A percentile compares a stretch with the other conserved stretches of the same genome.
Evolutionary conservation across 2,113 vertebrate species (phyloP).

Genomic region (Puffinus mauretanicus): DNA sequence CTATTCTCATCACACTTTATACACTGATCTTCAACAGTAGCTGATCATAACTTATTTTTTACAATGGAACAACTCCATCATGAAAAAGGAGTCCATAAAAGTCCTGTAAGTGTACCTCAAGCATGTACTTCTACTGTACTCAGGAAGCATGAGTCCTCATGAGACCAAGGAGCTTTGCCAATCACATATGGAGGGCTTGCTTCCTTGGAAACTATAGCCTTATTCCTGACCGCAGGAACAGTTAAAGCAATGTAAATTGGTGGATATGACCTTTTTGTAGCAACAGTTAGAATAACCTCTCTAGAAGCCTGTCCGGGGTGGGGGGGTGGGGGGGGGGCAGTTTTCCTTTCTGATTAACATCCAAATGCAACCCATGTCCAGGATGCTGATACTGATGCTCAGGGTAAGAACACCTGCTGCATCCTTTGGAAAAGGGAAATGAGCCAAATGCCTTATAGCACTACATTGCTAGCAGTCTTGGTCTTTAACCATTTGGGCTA

Average conservation of each 20-base stretch:
- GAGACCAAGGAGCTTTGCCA: background rate
- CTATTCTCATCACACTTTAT: background rate
- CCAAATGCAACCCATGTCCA: background rate
- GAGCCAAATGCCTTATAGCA: background rate
- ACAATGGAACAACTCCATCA: background rate
- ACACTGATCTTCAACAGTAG: background rate
- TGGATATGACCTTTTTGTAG: background rate
- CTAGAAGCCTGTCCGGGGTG: background rate
- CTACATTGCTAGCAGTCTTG: background rate
- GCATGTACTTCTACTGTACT: background rate
- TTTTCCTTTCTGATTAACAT: background rate
- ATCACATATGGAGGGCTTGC: background rate
- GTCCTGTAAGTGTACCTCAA: background rate
- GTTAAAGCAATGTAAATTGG: background rate
- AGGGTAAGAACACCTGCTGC: background rate
- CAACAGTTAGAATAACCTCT: background rate
- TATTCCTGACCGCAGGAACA: background rate
- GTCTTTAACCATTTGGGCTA: background rate
- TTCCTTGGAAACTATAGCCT: background rate
- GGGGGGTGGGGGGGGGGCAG: fast-evolving
- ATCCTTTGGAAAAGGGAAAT: background rate
- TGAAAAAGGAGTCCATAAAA: background rate
- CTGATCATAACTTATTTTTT: background rate
- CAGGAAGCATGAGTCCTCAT: background rate
- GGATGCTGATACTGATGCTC: too few relatives aligned